Evolutionary conservation across 2,113 vertebrate genomes (phyloP), one percentile per base, ranked within the genome.

Genomic region (Mystacornis crossleyi): DNA sequence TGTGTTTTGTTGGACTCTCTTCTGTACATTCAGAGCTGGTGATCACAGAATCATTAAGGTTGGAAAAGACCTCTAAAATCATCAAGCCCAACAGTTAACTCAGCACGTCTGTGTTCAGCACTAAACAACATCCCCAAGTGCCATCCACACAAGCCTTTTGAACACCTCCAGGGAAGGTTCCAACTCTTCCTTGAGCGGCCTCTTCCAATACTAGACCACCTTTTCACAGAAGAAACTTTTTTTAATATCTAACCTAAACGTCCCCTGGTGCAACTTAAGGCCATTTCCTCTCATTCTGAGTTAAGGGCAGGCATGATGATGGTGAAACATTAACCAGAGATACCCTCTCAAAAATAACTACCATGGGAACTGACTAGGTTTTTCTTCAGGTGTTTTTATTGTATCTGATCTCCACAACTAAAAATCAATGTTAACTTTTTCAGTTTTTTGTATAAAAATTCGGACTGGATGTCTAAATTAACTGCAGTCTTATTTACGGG

Each of bases 281-380:
- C 15, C 28, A 7, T 58, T 66, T 73, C 21, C n/a, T 73, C 21
- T 65, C 33, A 14, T 36, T 33, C 62, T 47, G 50, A 72, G 8
- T 50, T 72, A 65, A 33, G 10, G 26, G 23, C 0, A 0, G 26
- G 19, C 0, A 0, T 36, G 17, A 48, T 42, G 34, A 28, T 36
- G 26, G 21, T 28, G 36, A 72, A 57, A 36, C 4, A 13, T 34
- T 81, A 50, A 42, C 14, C 15, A 87, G 45, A 65, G 55, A 7
- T 34, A 53, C 23, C 2, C 8, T 75, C 51, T 78, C 28, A 65
- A 87, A 91, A 67, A 19, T 45, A 65, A 71, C 6, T 45, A 43
- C 58, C 34, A 18, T 48, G 20, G 34, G 28, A 87, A 40, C 24
- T 61, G 31, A 57, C 9, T 36, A 34, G 17, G 2, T 21, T 93